Evolutionary conservation across 2,888 invertebrate species (phyloP).

Genomic region (Drosophila koepferae): DNA sequence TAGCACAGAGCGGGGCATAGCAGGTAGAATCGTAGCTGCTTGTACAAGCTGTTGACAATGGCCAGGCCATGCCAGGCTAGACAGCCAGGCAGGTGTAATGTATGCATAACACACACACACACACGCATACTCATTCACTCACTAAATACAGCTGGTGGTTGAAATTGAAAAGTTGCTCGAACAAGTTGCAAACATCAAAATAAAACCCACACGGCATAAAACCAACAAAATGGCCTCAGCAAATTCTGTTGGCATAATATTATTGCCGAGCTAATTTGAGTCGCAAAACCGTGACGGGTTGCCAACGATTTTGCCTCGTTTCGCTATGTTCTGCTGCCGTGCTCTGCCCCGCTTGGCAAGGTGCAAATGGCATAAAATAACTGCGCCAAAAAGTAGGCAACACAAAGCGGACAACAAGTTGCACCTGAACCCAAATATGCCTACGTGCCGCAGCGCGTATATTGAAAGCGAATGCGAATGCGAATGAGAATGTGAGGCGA

Average conservation of each 20-base stretch:
- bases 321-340: background rate
- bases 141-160: constrained; percentile 27
- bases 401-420: constrained; percentile 48
- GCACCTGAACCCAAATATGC: constrained; percentile 43
- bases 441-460: constrained; percentile 41
- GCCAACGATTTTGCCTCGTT: background rate
- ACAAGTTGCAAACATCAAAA: constrained; percentile 54
- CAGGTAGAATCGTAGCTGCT: background rate
- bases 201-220: constrained; percentile 36
- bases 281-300: constrained; percentile 8
- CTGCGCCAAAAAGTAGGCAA: constrained; percentile 49
- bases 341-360: constrained; percentile 40
- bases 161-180: constrained; percentile 72
- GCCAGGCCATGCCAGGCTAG: constrained; percentile 31
- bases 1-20: background rate
- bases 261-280: constrained; percentile 60
- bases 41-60: constrained; percentile 42
- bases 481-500: constrained; percentile 35
- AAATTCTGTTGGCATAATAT: constrained; percentile 51
- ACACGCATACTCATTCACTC: constrained; percentile 22
- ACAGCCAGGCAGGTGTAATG: constrained; percentile 39
- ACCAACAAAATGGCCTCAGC: constrained; percentile 45
- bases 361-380: constrained; percentile 79
- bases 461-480: constrained; percentile 42
- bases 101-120: constrained; percentile 43